These are phyloP conservation scores for Calephelis perditalis DNA, from an alignment of 2,888 invertebrate species.

Conservation along the genomic window DNA sequence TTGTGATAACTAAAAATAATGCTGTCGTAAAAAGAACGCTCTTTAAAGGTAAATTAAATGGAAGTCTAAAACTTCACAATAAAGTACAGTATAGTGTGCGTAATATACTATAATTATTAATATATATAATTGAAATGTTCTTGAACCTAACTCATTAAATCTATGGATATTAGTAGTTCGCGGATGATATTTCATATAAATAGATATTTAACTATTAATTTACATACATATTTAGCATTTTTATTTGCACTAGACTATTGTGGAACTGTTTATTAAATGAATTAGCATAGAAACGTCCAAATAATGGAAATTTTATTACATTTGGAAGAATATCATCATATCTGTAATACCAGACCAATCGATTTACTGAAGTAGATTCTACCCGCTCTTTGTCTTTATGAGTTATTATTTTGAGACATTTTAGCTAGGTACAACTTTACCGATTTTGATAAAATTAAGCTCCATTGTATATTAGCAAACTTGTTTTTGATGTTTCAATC, in stretches of 20 bases:
- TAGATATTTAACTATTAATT: not conserved
- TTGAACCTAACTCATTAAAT: not conserved
- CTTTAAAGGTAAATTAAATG: too few relatives aligned
- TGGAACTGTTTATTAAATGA: not conserved
- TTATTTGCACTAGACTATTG: constrained; percentile 1
- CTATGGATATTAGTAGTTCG: not conserved
- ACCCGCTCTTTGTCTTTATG: too few relatives aligned
- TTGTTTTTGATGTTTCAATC: too few relatives aligned
- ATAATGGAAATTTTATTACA: constrained; percentile 2
- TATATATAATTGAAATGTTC: not conserved
- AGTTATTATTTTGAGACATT: too few relatives aligned
- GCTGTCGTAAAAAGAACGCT: not conserved
- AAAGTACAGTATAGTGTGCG: not conserved
- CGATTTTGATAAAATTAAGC: too few relatives aligned
- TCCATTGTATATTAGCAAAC: too few relatives aligned
- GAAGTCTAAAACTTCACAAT: too few relatives aligned
- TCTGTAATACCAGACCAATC: not conserved
- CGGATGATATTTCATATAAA: not conserved
- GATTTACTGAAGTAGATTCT: not conserved
- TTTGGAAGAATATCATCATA: not conserved
- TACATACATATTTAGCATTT: not conserved
- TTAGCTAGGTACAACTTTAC: too few relatives aligned
- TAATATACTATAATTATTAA: not conserved
- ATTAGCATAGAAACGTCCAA: constrained; percentile 7
- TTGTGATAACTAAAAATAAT: too few relatives aligned